These are phyloP conservation scores for Mugil cephalus DNA, from an alignment of 2,113 vertebrate species.

Conservation along the genomic window DNA sequence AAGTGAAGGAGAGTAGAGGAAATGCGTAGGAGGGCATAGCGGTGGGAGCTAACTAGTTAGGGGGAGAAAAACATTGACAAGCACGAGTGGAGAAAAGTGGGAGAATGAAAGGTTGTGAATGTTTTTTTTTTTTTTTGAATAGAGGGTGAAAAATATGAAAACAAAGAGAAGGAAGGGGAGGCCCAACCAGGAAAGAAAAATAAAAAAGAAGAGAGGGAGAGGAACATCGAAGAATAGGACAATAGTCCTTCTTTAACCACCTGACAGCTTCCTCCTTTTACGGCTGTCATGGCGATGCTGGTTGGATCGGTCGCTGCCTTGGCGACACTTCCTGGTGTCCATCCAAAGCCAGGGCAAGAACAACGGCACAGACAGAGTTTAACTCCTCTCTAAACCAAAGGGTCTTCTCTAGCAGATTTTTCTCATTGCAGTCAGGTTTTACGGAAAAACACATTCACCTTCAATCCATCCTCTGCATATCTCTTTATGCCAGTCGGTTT, in stretches of 20 bases:
- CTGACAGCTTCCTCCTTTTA: constrained; percentile 58
- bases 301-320: constrained; percentile 41
- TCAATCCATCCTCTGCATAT: background rate
- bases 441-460: background rate
- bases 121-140: background rate
- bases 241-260: constrained; percentile 50
- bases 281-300: constrained; percentile 32
- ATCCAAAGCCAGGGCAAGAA: constrained; percentile 42
- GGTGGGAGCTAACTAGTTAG: background rate
- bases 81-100: background rate
- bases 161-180: constrained; percentile 37
- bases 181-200: constrained; percentile 9
- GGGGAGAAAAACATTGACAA: background rate
- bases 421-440: constrained; percentile 12
- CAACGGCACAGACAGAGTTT: constrained; percentile 31
- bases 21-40: background rate
- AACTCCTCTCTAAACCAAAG: constrained; percentile 23
- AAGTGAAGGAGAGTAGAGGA: constrained; percentile 37
- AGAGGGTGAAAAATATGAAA: constrained; percentile 10
- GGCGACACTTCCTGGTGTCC: constrained; percentile 49
- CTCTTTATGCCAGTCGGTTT: constrained; percentile 20
- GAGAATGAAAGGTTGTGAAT: constrained; percentile 5
- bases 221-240: constrained; percentile 24
- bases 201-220: constrained; percentile 1
- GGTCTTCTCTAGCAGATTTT: background rate